phyloP scores from a whole-genome alignment of 2,797 vertebrate species.

The Darevskia mixta region DNA sequence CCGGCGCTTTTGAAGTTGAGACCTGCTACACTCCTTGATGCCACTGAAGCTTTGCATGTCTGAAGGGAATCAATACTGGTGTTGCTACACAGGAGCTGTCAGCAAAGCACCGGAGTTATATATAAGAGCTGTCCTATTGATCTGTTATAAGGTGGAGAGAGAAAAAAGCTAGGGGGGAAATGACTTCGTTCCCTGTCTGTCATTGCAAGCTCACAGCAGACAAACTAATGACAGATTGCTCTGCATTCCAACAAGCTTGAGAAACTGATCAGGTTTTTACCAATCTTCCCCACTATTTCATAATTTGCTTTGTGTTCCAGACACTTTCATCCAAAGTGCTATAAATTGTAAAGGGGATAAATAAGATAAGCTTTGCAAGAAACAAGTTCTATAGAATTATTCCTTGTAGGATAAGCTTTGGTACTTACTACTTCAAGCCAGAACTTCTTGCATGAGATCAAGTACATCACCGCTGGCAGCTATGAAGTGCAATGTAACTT shows the following conservation, averaged over 20 bases:
- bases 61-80: slow-evolving; percentile 51
- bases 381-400: background rate
- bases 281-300: no score
- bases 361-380: slow-evolving; percentile 1
- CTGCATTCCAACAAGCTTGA: slow-evolving; percentile 9
- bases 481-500: background rate
- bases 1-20: slow-evolving; percentile 35
- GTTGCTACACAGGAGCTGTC: slow-evolving; percentile 41
- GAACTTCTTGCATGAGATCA: background rate
- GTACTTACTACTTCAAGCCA: background rate
- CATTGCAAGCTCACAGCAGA: slow-evolving; percentile 44
- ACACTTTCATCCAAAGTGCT: background rate
- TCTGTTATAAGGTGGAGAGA: slow-evolving; percentile 42
- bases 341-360: background rate
- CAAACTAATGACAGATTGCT: slow-evolving; percentile 25
- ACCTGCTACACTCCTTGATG: slow-evolving; percentile 28
- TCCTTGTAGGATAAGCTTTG: background rate
- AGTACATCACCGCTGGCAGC: background rate
- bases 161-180: slow-evolving; percentile 40
- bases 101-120: slow-evolving; percentile 30
- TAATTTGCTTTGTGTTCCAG: background rate
- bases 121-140: slow-evolving; percentile 48
- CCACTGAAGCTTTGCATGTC: slow-evolving; percentile 45
- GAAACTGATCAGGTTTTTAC: background rate
- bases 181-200: slow-evolving; percentile 29